Base-by-base conservation (phyloP, 2,113 vertebrate genomes). In the Marmota monax region DNA sequence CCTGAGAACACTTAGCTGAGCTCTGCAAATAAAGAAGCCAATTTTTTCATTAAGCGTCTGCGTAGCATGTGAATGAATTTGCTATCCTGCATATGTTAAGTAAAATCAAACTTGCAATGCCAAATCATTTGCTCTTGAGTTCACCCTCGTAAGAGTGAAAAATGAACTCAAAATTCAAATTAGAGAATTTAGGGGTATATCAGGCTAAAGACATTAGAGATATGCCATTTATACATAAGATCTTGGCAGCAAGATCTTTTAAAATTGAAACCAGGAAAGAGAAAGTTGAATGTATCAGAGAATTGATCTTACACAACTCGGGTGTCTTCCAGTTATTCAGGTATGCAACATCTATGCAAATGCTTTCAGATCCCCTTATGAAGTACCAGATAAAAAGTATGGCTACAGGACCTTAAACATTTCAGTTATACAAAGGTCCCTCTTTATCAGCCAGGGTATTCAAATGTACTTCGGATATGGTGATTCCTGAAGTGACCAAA, bases 401-500 rank as follows among this genome's bases (percentile, higher is more conserved):
- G 18, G 11, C 14, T 6, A 23, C 0, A 2, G 23, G 20, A 39
- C 11, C 14, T 6, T 2, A 84, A n/a, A 48, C 32, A 83, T 72
- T 91, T 89, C 83, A 88, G 42, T 76, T 17, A 70, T 0, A 7
- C 53, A 67, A 51, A 53, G 29, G 6, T 42, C 5, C 17, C 4
- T 61, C 70, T 45, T 72, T 23, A 14, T 17, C 51, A 79, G 63
- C n/a, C n/a, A 37, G 42, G 29, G 10, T 45, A 37, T 84, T 78
- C 12, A 63, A 73, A 77, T 37, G 29, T 32, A 74, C 73, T 65
- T 32, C 72, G 29, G 29, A 91, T 65, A 29, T 32, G 22, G 13
- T 39, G 14, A 45, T 77, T 92, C 91, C 61, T 94, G 79, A 96
- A 93, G 86, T 39, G 84, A 86, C 18, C 84, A 42, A 80, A 34